Evolutionary conservation across 2,888 invertebrate genomes (phyloP).

Genomic region (Papilio elwesi): DNA sequence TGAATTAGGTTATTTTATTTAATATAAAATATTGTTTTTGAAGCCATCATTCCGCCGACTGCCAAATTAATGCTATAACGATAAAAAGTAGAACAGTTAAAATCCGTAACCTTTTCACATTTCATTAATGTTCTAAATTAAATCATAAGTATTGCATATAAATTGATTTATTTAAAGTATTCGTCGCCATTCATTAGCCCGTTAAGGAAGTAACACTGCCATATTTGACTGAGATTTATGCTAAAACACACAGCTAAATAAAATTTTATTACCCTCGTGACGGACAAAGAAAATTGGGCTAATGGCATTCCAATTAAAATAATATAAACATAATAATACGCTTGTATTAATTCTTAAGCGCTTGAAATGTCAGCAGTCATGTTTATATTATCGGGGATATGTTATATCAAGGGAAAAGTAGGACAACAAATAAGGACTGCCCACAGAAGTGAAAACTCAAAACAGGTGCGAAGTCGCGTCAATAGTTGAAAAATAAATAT

Average conservation of each 20-base stretch:
- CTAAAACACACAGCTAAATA: slow-evolving; percentile 20
- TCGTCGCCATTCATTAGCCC: slow-evolving; percentile 12
- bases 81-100: slow-evolving; percentile 2
- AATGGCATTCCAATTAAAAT: background rate
- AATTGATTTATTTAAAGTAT: slow-evolving; percentile 34
- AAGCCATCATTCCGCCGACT: background rate
- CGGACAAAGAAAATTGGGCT: slow-evolving; percentile 1
- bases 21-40: background rate
- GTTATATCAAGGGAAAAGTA: too few relatives aligned
- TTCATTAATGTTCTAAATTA: slow-evolving; percentile 17
- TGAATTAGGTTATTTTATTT: background rate
- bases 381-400: too few relatives aligned
- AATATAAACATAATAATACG: slow-evolving; percentile 12
- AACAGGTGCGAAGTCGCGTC: too few relatives aligned
- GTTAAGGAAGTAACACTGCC: slow-evolving; percentile 19
- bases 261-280: slow-evolving; percentile 19
- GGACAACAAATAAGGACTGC: too few relatives aligned
- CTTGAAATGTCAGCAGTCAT: background rate
- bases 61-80: background rate
- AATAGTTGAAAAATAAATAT: too few relatives aligned
- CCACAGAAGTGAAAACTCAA: too few relatives aligned
- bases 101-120: background rate
- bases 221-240: slow-evolving; percentile 19
- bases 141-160: slow-evolving; percentile 15
- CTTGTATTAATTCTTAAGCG: background rate